Conservation (phyloP, 2,113 vertebrate species). For the cattle (Bos taurus) region ARS-UCD2.0 NC_037357.1:53049501-53050000, state of each 20-base stretch:
- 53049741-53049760: not conserved
- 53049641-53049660: not conserved
- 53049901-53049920: not conserved
- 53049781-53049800: not conserved
- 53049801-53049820: not conserved
- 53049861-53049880: not conserved
- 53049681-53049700: slow-evolving; percentile 13
- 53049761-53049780: not conserved
- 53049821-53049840: not conserved
- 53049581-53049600: slow-evolving; percentile 19
- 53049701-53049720: not conserved
- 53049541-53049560: not conserved
- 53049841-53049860: not conserved
- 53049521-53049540: slow-evolving; percentile 19
- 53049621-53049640: not conserved
- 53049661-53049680: not conserved
- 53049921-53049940: not conserved
- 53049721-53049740: not conserved
- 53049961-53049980: not conserved
- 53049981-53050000: not conserved
- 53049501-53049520: not conserved
- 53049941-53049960: not conserved
- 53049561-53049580: not conserved
- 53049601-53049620: slow-evolving; percentile 1
- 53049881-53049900: not conserved